A percentile compares a stretch with the other conserved stretches of the same genome.
phyloP scores from a whole-genome alignment of 2,113 vertebrate species.

The Tor tambroides region DNA sequence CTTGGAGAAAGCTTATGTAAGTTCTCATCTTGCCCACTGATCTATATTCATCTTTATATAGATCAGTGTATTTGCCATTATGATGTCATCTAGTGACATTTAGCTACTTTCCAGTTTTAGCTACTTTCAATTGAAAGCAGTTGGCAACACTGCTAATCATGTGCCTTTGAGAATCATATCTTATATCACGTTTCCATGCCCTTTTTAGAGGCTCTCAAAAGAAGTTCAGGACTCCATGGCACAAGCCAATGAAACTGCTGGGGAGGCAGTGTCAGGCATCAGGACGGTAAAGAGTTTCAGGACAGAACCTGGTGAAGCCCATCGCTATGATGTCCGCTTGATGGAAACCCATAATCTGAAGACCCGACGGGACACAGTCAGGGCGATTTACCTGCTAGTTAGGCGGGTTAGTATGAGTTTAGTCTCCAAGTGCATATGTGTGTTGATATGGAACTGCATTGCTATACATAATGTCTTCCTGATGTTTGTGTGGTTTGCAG shows the following conservation, averaged over 20 bases:
- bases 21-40: no score
- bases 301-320: slow-evolving; percentile 71
- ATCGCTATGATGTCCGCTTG: slow-evolving; percentile 74
- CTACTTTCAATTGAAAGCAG: no score
- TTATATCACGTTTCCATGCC: neutral
- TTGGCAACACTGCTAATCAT: no score
- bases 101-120: no score
- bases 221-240: slow-evolving; percentile 80
- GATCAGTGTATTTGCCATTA: no score
- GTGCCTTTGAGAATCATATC: neutral
- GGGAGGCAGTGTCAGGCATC: slow-evolving; percentile 77
- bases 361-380: slow-evolving; percentile 64
- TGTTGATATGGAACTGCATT: neutral
- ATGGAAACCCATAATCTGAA: slow-evolving; percentile 72
- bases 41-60: no score
- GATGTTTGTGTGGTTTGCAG: slow-evolving; percentile 62
- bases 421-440: neutral
- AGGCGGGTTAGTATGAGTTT: slow-evolving; percentile 70
- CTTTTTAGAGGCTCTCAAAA: slow-evolving; percentile 62
- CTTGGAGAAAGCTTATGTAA: no score
- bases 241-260: slow-evolving; percentile 72
- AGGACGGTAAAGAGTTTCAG: slow-evolving; percentile 81
- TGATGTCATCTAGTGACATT: no score
- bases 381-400: slow-evolving; percentile 68
- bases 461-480: slow-evolving; percentile 16